phyloP scores from a whole-genome alignment of 2,888 invertebrate species.

The Ischnura elegans region DNA sequence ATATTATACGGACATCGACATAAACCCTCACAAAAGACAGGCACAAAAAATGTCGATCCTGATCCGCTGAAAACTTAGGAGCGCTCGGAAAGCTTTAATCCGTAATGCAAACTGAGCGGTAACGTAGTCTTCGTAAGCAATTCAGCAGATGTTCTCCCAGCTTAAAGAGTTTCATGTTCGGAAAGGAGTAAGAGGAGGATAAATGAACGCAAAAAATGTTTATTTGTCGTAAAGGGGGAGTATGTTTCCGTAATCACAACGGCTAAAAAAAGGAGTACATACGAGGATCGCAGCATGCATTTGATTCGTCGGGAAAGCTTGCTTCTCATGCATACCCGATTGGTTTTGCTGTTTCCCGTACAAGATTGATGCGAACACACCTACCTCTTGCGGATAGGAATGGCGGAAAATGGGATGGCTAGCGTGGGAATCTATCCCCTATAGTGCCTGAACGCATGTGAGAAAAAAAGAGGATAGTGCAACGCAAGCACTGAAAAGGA shows the following conservation, averaged over 20 bases:
- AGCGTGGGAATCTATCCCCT: background rate
- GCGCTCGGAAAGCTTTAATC: background rate
- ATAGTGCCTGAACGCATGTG: background rate
- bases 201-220: background rate
- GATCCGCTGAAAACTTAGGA: background rate
- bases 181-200: background rate
- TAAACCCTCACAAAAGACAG: background rate
- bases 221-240: background rate
- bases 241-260: background rate
- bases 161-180: background rate
- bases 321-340: background rate
- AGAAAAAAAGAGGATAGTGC: background rate
- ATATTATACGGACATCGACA: background rate
- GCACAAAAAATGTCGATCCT: background rate
- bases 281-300: background rate
- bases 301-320: background rate
- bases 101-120: background rate
- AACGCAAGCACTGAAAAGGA: background rate
- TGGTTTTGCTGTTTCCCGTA: background rate
- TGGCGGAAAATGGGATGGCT: background rate
- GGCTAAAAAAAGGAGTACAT: background rate
- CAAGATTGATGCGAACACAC: background rate
- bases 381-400: background rate
- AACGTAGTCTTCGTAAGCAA: slow-evolving; percentile 6
- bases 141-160: background rate